Base-by-base conservation (phyloP, 2,888 invertebrate species). In the Pteria penguin region DNA sequence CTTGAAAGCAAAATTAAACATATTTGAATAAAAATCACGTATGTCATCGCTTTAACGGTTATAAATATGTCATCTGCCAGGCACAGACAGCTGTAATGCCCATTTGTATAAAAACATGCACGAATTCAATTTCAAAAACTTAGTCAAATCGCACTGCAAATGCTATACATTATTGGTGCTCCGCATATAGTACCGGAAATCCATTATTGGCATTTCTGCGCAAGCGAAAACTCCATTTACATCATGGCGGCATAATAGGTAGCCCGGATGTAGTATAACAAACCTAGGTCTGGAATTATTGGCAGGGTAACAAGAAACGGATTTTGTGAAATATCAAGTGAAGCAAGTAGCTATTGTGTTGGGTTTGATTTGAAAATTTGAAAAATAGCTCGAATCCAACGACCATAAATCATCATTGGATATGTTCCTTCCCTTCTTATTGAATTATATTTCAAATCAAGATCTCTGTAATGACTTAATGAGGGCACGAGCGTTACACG, bases 301-400 rank as follows among this genome's bases (percentile, higher is more conserved):
- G 68, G 57, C 68, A 68, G 29, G 22, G 55, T 68, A 68, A 68
- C 68, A 24, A 33, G 57, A 57, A 68, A 33, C 68, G 68, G 68
- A 68, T 45, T 45, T 45, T 45, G 45, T 45, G 45, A 45, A 45
- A 45, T 45, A 45, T 18, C 45, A 14, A 45, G 45, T 45, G 45
- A 45, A 45, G 11, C 45, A 45, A 45, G 45, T 45, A 45, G 8
- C 45, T 45, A 45, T 45, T 45, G 45, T 45, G 18, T 45, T 45
- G 8, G 11, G 18, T 45, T 8, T 45, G 18, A 45, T 45, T 45
- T 8, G 11, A 45, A 45, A 45, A 45, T 45, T 45, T 45, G 45
- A 45, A 45, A 45, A 45, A 45, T 45, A 14, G 18, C 45, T 45
- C 45, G 45, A 18, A 18, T 45, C 18, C 11, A 18, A 45, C 45